phyloP scores from a whole-genome alignment of 2,888 invertebrate species.

The Drosophila fulvimacula region DNA sequence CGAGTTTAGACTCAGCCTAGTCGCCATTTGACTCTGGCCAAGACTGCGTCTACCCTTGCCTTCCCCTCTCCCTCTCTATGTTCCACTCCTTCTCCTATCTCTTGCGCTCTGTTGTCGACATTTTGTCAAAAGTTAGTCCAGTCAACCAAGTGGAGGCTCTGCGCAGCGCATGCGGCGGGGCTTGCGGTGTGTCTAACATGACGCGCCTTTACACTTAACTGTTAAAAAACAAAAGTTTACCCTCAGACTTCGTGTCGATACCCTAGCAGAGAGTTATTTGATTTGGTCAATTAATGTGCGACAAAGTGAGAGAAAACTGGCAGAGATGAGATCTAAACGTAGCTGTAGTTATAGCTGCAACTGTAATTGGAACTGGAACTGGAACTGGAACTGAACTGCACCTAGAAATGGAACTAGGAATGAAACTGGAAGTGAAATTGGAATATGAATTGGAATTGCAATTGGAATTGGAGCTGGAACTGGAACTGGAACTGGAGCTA shows the following conservation, averaged over 20 bases:
- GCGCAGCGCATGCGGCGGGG: constrained; percentile 1
- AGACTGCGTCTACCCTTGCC: not conserved
- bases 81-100: constrained; percentile 1
- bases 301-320: not conserved
- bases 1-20: constrained; percentile 5
- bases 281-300: not conserved
- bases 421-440: constrained; percentile 3
- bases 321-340: not conserved
- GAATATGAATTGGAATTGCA: not conserved
- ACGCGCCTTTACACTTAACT: constrained; percentile 79
- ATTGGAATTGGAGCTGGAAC: not conserved
- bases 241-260: constrained; percentile 3
- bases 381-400: not conserved
- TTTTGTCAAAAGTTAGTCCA: constrained; percentile 78
- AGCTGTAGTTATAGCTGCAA: not conserved
- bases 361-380: not conserved
- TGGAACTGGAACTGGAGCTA: not conserved
- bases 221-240: constrained; percentile 29
- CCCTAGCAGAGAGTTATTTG: not conserved
- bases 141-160: constrained; percentile 49
- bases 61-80: not conserved
- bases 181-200: constrained; percentile 72
- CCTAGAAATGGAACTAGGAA: not conserved
- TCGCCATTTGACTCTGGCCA: constrained; percentile 35
- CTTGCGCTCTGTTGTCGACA: constrained; percentile 45